Evolutionary conservation across 2,113 vertebrate species (phyloP), one percentile per base, ranked within the genome.

Genomic region (Machaerirhynchus nigripectus): DNA sequence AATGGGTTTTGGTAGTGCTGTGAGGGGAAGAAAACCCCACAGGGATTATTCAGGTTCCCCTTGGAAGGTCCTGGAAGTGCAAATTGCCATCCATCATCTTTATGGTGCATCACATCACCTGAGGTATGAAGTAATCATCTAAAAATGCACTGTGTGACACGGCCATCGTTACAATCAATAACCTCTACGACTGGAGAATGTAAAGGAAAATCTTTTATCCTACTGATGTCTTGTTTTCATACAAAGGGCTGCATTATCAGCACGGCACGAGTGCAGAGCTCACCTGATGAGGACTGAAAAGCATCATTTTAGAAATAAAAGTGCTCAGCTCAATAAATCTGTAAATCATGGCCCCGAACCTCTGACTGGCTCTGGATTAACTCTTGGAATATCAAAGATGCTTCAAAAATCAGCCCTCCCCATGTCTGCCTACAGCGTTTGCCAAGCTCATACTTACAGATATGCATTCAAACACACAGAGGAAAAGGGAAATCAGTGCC

Each of bases 91-190:
- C 87, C 95, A 61, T 96, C 95, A 94, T 75, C 69, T 95, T 96
- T 95, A 93, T 76, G 81, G 89, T 49, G 84, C 84, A 71, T 75
- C n/a, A 4, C 89, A 91, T 93, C 95, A 96, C 95, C 95, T 92
- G 93, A 96, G 91, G 94, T 88, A 95, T 94, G 93, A 95, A 96
- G 96, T 95, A 95, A 96, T 95, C 93, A 95, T 79, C 95, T 91
- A 95, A 92, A 97, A 97, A 96, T 73, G 89, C 84, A 84, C 91
- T 64, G 93, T 89, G 89, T 94, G 93, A 87, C 77, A 44, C 42
- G 10, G 68, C 91, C 89, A 23, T 35, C 2, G 10, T 52, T 64
- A 15, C 82, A 93, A 95, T 94, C 95, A 92, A 95, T 94, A 92
- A 60, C 53, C 65, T 61, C 80, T 27, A 14, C 0, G 1, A 49